phyloP scores from a whole-genome alignment of 2,888 invertebrate species.

The Cremastobaeus sp. region DNA sequence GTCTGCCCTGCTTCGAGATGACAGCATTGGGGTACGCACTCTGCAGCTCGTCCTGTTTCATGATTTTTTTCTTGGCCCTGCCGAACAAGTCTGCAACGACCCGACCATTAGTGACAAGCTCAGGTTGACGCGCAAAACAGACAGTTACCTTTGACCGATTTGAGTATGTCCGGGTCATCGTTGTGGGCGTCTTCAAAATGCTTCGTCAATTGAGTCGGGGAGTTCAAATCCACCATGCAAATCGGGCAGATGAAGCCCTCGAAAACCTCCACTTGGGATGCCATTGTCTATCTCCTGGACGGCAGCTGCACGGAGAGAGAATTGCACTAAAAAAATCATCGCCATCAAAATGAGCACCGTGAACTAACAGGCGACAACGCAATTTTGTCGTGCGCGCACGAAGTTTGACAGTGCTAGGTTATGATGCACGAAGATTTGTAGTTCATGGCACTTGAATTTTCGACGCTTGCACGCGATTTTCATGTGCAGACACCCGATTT shows the following conservation, averaged over 20 bases:
- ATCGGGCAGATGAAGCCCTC: conserved; percentile 85
- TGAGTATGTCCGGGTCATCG: conserved; percentile 90
- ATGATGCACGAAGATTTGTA: no score
- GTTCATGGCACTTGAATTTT: no score
- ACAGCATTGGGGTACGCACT: conserved; percentile 52
- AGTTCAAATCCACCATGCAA: conserved; percentile 93
- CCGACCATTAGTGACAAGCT: neutral
- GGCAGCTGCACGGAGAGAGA: no score
- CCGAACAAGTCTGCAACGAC: conserved; percentile 83
- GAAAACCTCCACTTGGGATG: conserved; percentile 27
- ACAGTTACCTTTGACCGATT: conserved; percentile 88
- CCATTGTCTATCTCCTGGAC: no score
- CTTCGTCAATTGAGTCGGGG: conserved; percentile 88
- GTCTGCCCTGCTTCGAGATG: conserved; percentile 55
- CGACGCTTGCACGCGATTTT: no score
- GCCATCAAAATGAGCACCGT: no score
- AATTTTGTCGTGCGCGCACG: no score
- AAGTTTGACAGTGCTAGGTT: no score
- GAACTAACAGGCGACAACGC: no score
- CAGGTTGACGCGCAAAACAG: no score
- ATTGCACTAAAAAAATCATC: no score
- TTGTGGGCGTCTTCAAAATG: conserved; percentile 95
- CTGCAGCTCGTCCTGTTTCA: conserved; percentile 84
- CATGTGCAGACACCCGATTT: no score
- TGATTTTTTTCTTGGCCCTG: conserved; percentile 93